Base-by-base conservation (phyloP, 2,113 vertebrate species). In the Tragelaphus strepsiceros region DNA sequence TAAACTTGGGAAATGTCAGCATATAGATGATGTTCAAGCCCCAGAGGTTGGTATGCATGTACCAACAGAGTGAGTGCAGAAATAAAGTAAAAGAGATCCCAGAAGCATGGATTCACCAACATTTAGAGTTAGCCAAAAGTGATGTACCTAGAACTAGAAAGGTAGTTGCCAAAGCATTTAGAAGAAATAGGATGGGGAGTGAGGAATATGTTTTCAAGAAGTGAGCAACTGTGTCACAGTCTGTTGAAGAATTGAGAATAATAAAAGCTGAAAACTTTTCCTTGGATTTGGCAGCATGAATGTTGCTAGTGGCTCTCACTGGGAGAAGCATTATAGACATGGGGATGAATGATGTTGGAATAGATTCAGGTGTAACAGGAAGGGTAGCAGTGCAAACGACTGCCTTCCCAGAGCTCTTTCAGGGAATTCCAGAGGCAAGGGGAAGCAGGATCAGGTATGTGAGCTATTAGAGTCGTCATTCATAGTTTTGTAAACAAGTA, bases 311-410 rank as follows among this genome's bases (percentile, higher is more conserved):
- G 54, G 71, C 22, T 86, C 91, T 71, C 0, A 30, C 13, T 39
- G 15, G 81, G 28, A 88, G 24, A 86, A 71, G 6, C 49, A 35
- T 32, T 32, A 71, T 22, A 61, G 21, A 96, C 30, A 30, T 13
- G 16, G 77, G 1, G 35, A 67, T 43, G 1, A 35, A 67, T 56
- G 15, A 28, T 46, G 35, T 26, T 62, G 32, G 19, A n/a, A 49
- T 1, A 62, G 16, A 14, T 19, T 82, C 2, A 10, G 14, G 35
- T 2, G 4, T 88, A 21, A 67, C n/a, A 8, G 17, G 15, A 46
- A 2, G 7, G 32, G 11, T 28, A 62, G 4, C 24, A 77, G 12
- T 51, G 35, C 7, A 17, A 49, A 26, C 4, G n/a, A 0, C 15
- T 74, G 53, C 15, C 87, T 56, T 51, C 32, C 19, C 24, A 54